phyloP scores from a whole-genome alignment of 1,140 invertebrate genomes.

The Callitettix versicolor region DNA sequence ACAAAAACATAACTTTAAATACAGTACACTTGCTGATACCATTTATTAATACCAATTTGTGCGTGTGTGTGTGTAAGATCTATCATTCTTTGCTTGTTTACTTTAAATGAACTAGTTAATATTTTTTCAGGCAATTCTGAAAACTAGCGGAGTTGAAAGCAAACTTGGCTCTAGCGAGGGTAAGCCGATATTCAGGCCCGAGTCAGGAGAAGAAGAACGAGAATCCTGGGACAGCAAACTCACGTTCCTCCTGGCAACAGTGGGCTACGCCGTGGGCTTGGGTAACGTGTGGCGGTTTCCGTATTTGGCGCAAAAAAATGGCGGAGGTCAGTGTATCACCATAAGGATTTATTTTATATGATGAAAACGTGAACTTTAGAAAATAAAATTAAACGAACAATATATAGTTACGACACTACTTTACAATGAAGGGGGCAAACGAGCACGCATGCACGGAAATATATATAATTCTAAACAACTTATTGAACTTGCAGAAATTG shows the following conservation, averaged over 20 bases:
- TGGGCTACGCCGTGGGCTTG: slow-evolving; percentile 86
- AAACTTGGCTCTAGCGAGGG: slow-evolving; percentile 40
- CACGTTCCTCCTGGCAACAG: slow-evolving; percentile 80
- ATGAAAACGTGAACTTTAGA: not conserved
- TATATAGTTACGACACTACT: too few relatives aligned
- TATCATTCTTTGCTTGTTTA: too few relatives aligned
- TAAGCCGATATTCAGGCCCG: slow-evolving; percentile 53
- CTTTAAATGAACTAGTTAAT: too few relatives aligned
- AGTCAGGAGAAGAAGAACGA: slow-evolving; percentile 66
- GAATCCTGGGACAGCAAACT: slow-evolving; percentile 91
- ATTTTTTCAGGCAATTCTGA: slow-evolving; percentile 13
- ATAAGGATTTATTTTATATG: not conserved
- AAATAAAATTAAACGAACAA: too few relatives aligned
- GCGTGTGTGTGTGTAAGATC: too few relatives aligned
- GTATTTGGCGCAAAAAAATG: slow-evolving; percentile 84
- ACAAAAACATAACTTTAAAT: too few relatives aligned
- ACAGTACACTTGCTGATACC: too few relatives aligned
- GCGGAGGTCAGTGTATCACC: slow-evolving; percentile 50
- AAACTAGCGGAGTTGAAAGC: slow-evolving; percentile 36
- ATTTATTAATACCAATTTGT: too few relatives aligned
- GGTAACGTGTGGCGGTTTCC: slow-evolving; percentile 93
- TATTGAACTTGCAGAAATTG: too few relatives aligned
- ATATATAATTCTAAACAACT: too few relatives aligned
- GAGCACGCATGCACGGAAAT: too few relatives aligned
- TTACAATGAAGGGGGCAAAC: too few relatives aligned